Percentiles rank a stretch among this genome's conserved stretches.
phyloP scores from a whole-genome alignment of 1,140 invertebrate genomes.

The Saxidomus purpurata region DNA sequence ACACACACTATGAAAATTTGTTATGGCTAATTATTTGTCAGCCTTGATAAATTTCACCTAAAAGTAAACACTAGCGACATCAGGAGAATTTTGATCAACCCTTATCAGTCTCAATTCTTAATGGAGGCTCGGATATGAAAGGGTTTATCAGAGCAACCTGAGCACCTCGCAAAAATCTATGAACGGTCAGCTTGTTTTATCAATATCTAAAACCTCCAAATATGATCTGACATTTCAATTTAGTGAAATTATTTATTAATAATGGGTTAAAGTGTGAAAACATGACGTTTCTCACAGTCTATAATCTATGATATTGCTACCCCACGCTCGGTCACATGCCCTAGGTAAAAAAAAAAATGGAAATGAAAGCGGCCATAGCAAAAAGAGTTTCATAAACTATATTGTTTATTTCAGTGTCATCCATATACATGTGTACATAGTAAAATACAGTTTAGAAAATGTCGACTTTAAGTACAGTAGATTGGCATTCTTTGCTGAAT shows the following conservation, averaged over 20 bases:
- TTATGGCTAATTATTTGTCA: constrained; percentile 30
- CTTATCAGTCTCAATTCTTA: not conserved
- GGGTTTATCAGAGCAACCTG: not conserved
- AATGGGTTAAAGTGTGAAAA: not conserved
- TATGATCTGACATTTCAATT: constrained; percentile 15
- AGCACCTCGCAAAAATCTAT: not conserved
- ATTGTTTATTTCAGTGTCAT: too few species aligned
- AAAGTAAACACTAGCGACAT: constrained; percentile 12
- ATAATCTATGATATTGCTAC: not conserved
- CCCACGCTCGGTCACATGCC: too few species aligned
- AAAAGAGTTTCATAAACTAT: too few species aligned
- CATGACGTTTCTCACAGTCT: not conserved
- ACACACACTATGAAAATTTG: not conserved
- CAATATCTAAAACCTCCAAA: not conserved
- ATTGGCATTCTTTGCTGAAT: too few species aligned
- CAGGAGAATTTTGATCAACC: not conserved
- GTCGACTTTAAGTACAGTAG: too few species aligned
- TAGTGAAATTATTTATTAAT: constrained; percentile 29
- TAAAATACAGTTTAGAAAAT: too few species aligned
- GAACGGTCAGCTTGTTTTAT: constrained; percentile 6
- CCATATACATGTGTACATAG: too few species aligned
- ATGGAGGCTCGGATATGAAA: not conserved
- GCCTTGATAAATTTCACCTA: constrained; percentile 6
- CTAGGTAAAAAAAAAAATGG: too few species aligned
- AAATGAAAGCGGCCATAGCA: too few species aligned